phyloP scores from a whole-genome alignment of 2,113 vertebrate genomes.

The Cricetomys ansorgei region DNA sequence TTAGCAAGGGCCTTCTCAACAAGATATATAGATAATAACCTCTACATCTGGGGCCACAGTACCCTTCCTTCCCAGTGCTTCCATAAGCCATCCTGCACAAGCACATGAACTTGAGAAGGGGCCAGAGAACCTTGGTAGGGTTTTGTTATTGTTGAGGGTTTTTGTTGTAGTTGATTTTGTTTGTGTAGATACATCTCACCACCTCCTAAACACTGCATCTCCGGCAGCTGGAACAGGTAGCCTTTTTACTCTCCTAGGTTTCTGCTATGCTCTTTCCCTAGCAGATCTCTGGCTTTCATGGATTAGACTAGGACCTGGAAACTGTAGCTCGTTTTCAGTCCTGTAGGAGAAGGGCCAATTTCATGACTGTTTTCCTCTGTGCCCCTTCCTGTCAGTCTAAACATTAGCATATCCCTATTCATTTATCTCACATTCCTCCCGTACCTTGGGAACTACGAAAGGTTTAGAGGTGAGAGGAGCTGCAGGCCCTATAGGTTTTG shows the following conservation, averaged over 20 bases:
- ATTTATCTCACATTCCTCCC: neutral
- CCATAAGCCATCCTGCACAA: neutral
- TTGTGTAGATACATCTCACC: constrained; percentile 7
- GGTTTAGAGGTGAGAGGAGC: neutral
- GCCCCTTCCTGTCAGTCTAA: neutral
- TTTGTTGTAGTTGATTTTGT: constrained; percentile 25
- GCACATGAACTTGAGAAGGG: neutral
- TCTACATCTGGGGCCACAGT: no score
- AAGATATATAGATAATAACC: neutral
- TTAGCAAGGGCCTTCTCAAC: neutral
- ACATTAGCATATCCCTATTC: accelerated
- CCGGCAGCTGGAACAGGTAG: neutral
- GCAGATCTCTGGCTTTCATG: neutral
- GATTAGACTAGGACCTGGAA: constrained; percentile 60
- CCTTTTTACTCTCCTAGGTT: neutral
- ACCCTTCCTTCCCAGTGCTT: no score
- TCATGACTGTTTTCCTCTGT: constrained; percentile 20
- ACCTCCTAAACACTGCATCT: constrained; percentile 55
- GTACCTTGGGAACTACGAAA: neutral
- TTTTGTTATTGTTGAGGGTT: neutral
- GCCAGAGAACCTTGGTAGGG: neutral
- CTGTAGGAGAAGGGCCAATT: constrained; percentile 1
- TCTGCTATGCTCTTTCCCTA: neutral
- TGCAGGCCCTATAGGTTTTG: neutral
- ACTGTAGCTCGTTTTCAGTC: constrained; percentile 50